Evolutionary conservation across 2,113 vertebrate species (phyloP).

Genomic region (Circaetus gallicus): DNA sequence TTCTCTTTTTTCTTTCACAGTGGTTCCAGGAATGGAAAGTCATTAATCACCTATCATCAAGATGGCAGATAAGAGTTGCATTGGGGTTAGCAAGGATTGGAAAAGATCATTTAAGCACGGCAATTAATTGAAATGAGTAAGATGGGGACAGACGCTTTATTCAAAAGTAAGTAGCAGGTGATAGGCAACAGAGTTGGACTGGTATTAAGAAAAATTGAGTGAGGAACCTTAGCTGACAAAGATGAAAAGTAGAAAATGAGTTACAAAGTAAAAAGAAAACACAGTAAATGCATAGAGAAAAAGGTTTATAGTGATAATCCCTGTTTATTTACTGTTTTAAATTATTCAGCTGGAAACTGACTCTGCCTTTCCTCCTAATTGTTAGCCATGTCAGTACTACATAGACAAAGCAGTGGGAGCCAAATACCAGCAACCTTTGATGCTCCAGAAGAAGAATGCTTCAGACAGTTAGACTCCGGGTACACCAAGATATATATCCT

Average conservation of each 20-base stretch:
- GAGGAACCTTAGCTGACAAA: neutral
- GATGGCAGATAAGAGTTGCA: neutral
- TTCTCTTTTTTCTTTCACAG: constrained; percentile 15
- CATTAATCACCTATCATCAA: constrained; percentile 52
- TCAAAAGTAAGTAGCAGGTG: constrained; percentile 19
- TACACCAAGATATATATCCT: neutral
- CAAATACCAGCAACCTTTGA: neutral
- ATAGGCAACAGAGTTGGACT: neutral
- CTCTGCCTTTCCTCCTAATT: neutral
- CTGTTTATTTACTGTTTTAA: neutral
- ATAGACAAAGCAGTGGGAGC: neutral
- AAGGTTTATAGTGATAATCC: neutral
- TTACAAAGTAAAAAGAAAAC: neutral
- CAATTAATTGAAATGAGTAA: constrained; percentile 27
- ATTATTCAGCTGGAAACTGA: neutral
- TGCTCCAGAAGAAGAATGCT: neutral
- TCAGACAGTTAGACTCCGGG: neutral
- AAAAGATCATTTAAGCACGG: neutral
- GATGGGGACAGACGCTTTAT: neutral
- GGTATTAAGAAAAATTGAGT: constrained; percentile 17
- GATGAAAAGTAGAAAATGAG: neutral
- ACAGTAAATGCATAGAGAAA: neutral
- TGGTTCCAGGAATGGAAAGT: constrained; percentile 32
- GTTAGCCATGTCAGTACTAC: neutral
- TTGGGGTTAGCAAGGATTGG: neutral